Percentiles rank a stretch among this genome's conserved stretches.
phyloP scores from a whole-genome alignment of 2,888 invertebrate genomes.

The Leucozona laternaria region DNA sequence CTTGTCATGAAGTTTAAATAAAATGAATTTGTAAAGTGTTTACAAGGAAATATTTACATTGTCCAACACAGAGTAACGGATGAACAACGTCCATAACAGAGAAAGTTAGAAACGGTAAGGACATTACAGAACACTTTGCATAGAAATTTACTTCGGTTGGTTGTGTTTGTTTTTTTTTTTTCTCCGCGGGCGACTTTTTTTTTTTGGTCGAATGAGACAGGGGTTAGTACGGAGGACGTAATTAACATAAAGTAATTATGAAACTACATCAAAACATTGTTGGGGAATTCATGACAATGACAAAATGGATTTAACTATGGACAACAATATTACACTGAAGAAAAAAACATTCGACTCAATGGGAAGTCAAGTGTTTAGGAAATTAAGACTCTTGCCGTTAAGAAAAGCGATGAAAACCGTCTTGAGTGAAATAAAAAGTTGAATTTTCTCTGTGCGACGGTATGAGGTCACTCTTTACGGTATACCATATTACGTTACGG shows the following conservation, averaged over 20 bases:
- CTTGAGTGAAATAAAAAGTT: too few species aligned
- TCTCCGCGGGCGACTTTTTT: neutral
- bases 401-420: too few species aligned
- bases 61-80: slow-evolving; percentile 34
- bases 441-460: too few species aligned
- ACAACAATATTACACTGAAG: neutral
- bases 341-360: neutral
- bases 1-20: slow-evolving; percentile 27
- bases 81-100: slow-evolving; percentile 17
- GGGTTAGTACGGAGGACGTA: slow-evolving; percentile 6
- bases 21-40: slow-evolving; percentile 40
- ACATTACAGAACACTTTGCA: slow-evolving; percentile 52
- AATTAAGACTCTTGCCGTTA: too few species aligned
- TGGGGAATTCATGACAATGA: neutral
- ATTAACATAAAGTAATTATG: slow-evolving; percentile 74
- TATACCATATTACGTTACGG: too few species aligned
- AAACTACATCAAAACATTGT: slow-evolving; percentile 48
- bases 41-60: slow-evolving; percentile 64
- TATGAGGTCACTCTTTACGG: too few species aligned
- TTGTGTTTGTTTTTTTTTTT: neutral
- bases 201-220: neutral
- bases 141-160: slow-evolving; percentile 35
- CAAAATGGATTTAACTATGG: neutral
- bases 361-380: neutral
- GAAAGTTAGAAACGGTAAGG: slow-evolving; percentile 41